Base-by-base conservation (phyloP, 1,140 invertebrate genomes). In the Laodelphax striatellus region DNA sequence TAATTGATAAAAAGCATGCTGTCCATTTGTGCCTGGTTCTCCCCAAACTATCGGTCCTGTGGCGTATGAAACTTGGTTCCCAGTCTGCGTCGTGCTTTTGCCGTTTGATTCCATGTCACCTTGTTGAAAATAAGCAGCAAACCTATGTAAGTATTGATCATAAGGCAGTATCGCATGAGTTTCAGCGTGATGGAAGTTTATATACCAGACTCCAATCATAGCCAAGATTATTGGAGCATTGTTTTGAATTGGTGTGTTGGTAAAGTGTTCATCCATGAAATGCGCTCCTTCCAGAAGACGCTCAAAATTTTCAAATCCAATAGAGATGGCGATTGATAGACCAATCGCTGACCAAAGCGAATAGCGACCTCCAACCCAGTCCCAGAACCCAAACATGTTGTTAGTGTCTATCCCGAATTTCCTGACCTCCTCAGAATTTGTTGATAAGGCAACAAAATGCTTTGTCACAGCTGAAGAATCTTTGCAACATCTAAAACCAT, bases 51-150 rank as follows among this genome's bases (percentile, higher is more conserved):
- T 88, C 50, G 93, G 92, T 0, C 95, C 95, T 8, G 94, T 97
- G 28, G 74, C 79, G 73, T 94, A 95, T 66, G 84, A 73, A 1
- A 93, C 94, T n/a, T 71, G 72, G 41, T 82, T 70, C 0, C 92
- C 92, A 64, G 79, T 80, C 42, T 87, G 80, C 9, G 90, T 96
- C 0, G 84, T 73, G 69, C 87, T 95, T 79, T 99, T 99, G 67
- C 97, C 97, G 78, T 99, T 99, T 62, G 93, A 97, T 76, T 99
- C 97, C 97, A 99, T 99, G 72, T 99, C 97, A 10, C 96, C 97
- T 80, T 99, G 97, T 78, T 99, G 97, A 76, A 99, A 98, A 75
- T 99, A 99, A 13, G 97, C 96, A 42, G 97, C 92, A 78, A 99
- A 98, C 69, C 96, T 84, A 71, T 99, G 97, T 64, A 99, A 74